Base-by-base conservation (phyloP, 2,797 vertebrate genomes). In the Syngnathus acus region DNA sequence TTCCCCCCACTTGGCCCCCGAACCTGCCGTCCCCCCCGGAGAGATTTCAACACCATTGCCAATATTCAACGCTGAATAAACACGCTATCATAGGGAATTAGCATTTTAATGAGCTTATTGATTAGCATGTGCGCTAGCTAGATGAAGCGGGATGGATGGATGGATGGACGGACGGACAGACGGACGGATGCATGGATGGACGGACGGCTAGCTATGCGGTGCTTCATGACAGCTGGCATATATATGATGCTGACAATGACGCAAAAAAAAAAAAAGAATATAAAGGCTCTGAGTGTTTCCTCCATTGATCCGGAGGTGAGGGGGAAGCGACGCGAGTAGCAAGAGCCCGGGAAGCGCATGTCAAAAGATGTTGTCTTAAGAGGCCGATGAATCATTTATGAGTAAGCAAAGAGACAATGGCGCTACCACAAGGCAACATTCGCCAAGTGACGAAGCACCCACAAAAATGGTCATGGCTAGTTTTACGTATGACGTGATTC, bases 21-120 rank as follows among this genome's bases (percentile, higher is more conserved):
- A 55, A 9, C 14, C 2, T 16, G 13, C 55, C 6, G 40, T 2
- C 54, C 21, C 26, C 26, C 26, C 26, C 26, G 2, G 6, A 14
- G 37, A 39, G 21, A 40, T 21, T 23, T n/a, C 8, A 39, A 39
- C 37, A 19, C 19, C 32, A 39, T 40, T 42, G 59, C 59, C 39
- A 61, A 42, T 61, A 61, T 61, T 61, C 59, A 42, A 21, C 40
- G 38, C 38, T 13, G 54, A 57, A 21, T 61, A 61, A 61, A 40
- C 10, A 19, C 17, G 38, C 39, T 6, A 60, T 60, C 58, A 39
- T 40, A 16, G 26, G 3, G 10, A 57, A 17, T n/a, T 40, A 10
- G 19, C 38, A 61, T 61, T 61, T 14, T 40, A 23, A 42, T 21
- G n/a, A 9, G 39, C 11, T 21, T 19, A 61, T 61, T 61, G 13